Percentiles rank a stretch among this genome's conserved stretches.
Conservation (phyloP, 2,113 vertebrate genomes). For the Ciconia boyciana region DNA sequence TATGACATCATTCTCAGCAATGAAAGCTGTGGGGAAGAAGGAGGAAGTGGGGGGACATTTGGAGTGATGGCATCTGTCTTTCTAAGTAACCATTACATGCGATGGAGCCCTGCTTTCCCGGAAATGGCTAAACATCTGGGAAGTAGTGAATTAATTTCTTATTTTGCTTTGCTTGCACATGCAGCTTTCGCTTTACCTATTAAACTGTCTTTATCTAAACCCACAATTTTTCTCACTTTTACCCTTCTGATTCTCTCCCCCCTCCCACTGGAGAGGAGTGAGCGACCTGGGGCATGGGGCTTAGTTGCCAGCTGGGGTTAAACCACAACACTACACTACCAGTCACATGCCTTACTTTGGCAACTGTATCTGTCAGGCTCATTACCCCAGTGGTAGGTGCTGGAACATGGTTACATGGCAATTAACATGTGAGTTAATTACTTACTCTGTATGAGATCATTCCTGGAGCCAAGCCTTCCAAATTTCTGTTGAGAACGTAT, state of each 20-base stretch:
- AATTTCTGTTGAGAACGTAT: background rate
- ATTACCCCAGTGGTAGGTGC: background rate
- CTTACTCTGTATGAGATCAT: background rate
- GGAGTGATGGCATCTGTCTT: background rate
- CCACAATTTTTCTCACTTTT: background rate
- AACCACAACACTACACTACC: background rate
- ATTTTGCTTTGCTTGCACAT: background rate
- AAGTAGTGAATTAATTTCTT: background rate
- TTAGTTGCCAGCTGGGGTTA: background rate
- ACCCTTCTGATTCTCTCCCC: background rate
- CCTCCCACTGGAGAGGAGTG: background rate
- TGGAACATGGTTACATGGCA: background rate
- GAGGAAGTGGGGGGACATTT: background rate
- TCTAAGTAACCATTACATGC: fast-evolving
- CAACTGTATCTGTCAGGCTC: background rate
- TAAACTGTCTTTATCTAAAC: background rate
- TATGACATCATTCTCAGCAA: background rate
- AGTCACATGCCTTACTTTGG: background rate
- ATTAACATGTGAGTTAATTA: background rate
- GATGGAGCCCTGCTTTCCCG: background rate
- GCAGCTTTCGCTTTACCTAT: background rate
- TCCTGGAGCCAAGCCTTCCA: background rate
- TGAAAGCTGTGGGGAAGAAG: background rate
- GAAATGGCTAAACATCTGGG: background rate
- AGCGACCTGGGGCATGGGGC: background rate